Evolutionary conservation across 1,140 invertebrate genomes (phyloP).

Genomic region (Pachyrhynchus sulphureomaculatus): DNA sequence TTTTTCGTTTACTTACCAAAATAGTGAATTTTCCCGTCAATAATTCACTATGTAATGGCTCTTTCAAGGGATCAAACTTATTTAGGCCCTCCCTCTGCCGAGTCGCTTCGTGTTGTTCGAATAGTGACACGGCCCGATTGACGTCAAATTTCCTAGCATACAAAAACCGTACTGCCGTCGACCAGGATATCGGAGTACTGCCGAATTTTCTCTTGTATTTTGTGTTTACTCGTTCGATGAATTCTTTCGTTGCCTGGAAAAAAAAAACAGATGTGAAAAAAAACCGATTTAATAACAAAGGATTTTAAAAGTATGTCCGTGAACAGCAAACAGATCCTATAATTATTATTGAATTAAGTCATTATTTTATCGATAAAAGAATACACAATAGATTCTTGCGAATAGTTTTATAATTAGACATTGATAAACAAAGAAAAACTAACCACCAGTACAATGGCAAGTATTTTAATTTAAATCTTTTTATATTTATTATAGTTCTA

Average conservation of each 20-base stretch:
- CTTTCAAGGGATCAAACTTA: constrained; percentile 75
- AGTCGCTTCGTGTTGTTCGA: constrained; percentile 88
- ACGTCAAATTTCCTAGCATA: constrained; percentile 95
- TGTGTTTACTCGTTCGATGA: constrained; percentile 73
- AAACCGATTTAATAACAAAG: too few relatives aligned
- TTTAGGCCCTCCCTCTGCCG: constrained; percentile 82
- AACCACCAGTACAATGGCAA: too few relatives aligned
- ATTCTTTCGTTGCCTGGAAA: constrained; percentile 74
- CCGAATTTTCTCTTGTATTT: constrained; percentile 60
- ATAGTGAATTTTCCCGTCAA: constrained; percentile 95
- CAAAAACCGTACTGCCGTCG: constrained; percentile 91
- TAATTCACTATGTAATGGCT: constrained; percentile 83
- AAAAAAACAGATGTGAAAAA: too few relatives aligned
- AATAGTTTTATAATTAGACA: too few relatives aligned
- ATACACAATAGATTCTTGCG: too few relatives aligned
- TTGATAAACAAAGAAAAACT: too few relatives aligned
- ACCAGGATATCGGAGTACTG: constrained; percentile 64
- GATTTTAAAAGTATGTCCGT: too few relatives aligned
- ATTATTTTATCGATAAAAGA: too few relatives aligned
- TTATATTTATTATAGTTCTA: too few relatives aligned
- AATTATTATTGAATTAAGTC: too few relatives aligned
- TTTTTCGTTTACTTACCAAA: constrained; percentile 83
- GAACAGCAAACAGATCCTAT: too few relatives aligned
- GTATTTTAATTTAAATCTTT: too few relatives aligned
- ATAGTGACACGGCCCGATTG: constrained; percentile 80